Evolutionary conservation across 1,140 invertebrate genomes (phyloP).

Genomic region (Uloborus diversus): DNA sequence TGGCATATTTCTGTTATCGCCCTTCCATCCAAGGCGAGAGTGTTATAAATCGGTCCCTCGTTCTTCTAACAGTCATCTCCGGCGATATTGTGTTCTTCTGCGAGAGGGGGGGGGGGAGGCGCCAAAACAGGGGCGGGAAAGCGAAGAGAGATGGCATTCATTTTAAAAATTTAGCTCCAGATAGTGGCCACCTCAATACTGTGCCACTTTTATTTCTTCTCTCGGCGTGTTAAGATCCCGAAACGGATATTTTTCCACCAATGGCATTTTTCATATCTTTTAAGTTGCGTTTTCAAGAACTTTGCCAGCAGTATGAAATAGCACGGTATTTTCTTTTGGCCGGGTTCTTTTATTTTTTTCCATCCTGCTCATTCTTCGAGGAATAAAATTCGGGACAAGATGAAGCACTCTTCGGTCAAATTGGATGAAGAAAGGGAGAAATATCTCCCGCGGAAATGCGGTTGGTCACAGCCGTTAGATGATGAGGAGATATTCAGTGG

Average conservation of each 20-base stretch:
- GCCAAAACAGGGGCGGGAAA: not conserved
- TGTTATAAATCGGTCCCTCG: slow-evolving; percentile 36
- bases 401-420: not conserved
- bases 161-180: slow-evolving; percentile 50
- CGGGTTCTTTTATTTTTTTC: not conserved
- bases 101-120: not conserved
- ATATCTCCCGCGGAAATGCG: not conserved
- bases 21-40: slow-evolving; percentile 22
- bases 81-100: not conserved
- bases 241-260: slow-evolving; percentile 33
- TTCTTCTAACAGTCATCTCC: not conserved
- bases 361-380: not conserved
- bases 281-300: not conserved
- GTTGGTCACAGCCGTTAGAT: not conserved
- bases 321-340: too few species aligned
- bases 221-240: not conserved
- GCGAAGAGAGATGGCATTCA: slow-evolving; percentile 39
- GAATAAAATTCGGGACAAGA: not conserved
- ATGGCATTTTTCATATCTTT: slow-evolving; percentile 47
- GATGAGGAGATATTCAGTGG: too few species aligned
- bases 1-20: slow-evolving; percentile 53
- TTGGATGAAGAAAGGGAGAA: not conserved
- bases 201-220: slow-evolving; percentile 20
- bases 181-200: slow-evolving; percentile 39
- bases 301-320: not conserved